Percentiles rank a stretch among this genome's conserved stretches.
These are phyloP conservation scores for Drosophila tsacasi DNA, from an alignment of 1,140 invertebrate species.

Conservation along the genomic window DNA sequence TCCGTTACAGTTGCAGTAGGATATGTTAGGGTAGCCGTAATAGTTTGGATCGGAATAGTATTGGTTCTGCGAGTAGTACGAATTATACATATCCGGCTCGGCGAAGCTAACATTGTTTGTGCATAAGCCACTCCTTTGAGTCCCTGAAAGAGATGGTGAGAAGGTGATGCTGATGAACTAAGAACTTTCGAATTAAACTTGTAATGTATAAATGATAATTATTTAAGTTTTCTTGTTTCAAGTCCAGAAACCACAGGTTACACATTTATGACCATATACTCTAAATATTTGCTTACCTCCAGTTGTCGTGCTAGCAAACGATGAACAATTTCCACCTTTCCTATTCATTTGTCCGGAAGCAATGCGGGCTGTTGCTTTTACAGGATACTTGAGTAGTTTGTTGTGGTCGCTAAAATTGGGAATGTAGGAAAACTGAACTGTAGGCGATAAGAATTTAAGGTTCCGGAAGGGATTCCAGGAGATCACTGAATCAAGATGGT, in stretches of 20 bases:
- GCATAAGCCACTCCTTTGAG: background rate
- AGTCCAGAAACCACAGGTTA: too few species aligned
- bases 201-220: too few species aligned
- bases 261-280: too few species aligned
- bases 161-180: background rate
- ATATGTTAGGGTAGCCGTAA: background rate
- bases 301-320: background rate
- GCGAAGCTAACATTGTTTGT: background rate
- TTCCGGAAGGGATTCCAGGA: background rate
- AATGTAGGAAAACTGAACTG: background rate
- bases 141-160: background rate
- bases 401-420: background rate
- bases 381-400: background rate
- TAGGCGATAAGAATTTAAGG: too few species aligned
- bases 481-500: background rate
- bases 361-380: background rate
- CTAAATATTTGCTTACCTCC: background rate
- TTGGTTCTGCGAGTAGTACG: background rate
- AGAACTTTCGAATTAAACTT: too few species aligned
- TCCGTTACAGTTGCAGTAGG: background rate
- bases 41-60: background rate
- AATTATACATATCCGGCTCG: background rate
- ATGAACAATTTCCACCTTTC: background rate
- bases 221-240: too few species aligned
- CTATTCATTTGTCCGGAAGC: slow-evolving; percentile 12